phyloP scores from a whole-genome alignment of 1,140 invertebrate species.

The Cardiocondyla obscurior region DNA sequence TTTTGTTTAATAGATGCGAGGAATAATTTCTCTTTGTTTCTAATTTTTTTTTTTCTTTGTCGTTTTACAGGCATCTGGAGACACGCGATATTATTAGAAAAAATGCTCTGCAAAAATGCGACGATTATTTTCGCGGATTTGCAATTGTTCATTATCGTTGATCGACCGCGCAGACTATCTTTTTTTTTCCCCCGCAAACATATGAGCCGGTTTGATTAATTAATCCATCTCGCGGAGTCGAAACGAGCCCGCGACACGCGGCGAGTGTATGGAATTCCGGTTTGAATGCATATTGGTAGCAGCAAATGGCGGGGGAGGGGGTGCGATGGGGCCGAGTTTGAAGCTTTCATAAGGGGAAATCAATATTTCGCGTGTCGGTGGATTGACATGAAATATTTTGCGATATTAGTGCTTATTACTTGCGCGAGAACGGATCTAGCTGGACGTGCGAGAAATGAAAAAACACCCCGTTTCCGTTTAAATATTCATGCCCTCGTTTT shows the following conservation, averaged over 20 bases:
- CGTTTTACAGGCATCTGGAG: not conserved
- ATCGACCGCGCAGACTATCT: constrained; percentile 64
- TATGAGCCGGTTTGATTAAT: constrained; percentile 75
- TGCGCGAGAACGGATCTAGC: constrained; percentile 69
- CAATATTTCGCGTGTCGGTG: constrained; percentile 74
- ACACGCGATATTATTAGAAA: not conserved
- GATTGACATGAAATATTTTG: constrained; percentile 81
- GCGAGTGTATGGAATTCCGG: constrained; percentile 73
- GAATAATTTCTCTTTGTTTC: not conserved
- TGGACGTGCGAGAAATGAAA: constrained; percentile 60
- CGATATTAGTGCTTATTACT: constrained; percentile 79
- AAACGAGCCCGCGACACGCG: constrained; percentile 69
- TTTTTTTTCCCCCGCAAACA: constrained; percentile 66
- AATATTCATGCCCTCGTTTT: constrained; percentile 13
- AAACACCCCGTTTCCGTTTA: constrained; percentile 59
- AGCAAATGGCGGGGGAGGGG: constrained; percentile 56
- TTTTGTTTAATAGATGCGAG: not conserved
- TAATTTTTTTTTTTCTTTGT: not conserved
- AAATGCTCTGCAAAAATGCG: not conserved
- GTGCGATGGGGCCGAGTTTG: constrained; percentile 14
- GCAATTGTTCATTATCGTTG: constrained; percentile 59
- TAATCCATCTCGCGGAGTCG: constrained; percentile 74
- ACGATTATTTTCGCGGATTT: constrained; percentile 50
- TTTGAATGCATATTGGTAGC: constrained; percentile 77
- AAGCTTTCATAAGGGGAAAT: constrained; percentile 73